Evolutionary conservation across 1,140 invertebrate genomes (phyloP), one percentile per base, ranked within the genome.

Genomic region (Drosophila bocki): DNA sequence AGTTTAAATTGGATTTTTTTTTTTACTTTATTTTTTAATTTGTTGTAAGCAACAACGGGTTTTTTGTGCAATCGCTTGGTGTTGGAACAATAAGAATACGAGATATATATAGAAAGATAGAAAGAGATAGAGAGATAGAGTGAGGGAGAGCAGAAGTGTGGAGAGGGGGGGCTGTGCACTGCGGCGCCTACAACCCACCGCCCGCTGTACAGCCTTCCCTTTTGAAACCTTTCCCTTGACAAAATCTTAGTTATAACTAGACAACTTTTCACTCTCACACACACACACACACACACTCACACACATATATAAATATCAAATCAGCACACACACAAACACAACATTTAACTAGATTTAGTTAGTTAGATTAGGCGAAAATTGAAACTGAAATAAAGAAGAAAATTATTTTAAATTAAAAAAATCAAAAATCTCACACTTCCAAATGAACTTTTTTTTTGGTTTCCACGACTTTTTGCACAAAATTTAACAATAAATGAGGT

Each of bases 51-150:
- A 91, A 86, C 84, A 92, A 92, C 91, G 91, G 91, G 91, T 92
- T 92, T 83, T 84, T 92, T 92, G 91, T 92, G 91, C 91, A 92
- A 92, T 92, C 91, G 86, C 82, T 90, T 91, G 91, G 91, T 92
- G 91, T 92, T 91, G 91, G 37, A 72, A 76, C 32, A 72, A 69
- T 70, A 79, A 75, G 26, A 53, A 45, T 64, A 57, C 26, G 26
- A 64, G 51, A 67, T 15, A 57, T 42, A 13, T 17, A 7, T n/a
- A 50, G 26, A 50, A 7, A 50, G 15, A 8, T 3, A 29, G 3
- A 42, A 6, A 29, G 15, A 7, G 19, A 7, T 11, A 50, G 26
- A 50, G 7, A 50, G 15, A 8, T 3, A 29, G 7, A 42, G 26
- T 6, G 15, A 7, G 5, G 1, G 9, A 32, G 15, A 50, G 26